Evolutionary conservation across 2,888 invertebrate genomes (phyloP).

Genomic region (Diabrotica balteata): DNA sequence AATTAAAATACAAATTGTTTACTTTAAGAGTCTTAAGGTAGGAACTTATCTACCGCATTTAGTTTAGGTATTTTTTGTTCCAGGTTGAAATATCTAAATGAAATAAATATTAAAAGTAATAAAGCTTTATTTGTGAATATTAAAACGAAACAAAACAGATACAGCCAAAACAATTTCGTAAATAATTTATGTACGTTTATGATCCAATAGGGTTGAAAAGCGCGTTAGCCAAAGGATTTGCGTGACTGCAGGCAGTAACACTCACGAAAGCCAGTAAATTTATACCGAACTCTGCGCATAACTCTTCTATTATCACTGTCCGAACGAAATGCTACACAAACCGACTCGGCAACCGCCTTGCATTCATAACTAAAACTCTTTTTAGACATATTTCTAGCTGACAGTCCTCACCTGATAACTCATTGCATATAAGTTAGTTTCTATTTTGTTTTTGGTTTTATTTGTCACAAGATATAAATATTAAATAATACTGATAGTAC

Average conservation of each 20-base stretch:
- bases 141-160: too few species aligned
- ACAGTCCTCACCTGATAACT: slow-evolving; percentile 19
- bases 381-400: slow-evolving; percentile 39
- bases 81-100: too few species aligned
- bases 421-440: slow-evolving; percentile 11
- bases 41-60: too few species aligned
- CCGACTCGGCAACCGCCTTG: slow-evolving; percentile 38
- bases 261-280: slow-evolving; percentile 57
- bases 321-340: slow-evolving; percentile 54
- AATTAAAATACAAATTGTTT: too few species aligned
- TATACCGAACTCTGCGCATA: slow-evolving; percentile 54
- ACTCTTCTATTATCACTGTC: slow-evolving; percentile 59
- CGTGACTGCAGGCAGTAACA: slow-evolving; percentile 56
- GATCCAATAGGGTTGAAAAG: slow-evolving; percentile 22
- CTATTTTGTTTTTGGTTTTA: neutral
- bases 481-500: too few species aligned
- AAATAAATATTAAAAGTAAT: too few species aligned
- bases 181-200: slow-evolving; percentile 1
- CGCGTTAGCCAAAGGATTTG: slow-evolving; percentile 38
- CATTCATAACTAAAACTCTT: slow-evolving; percentile 40
- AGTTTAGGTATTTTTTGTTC: too few species aligned
- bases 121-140: too few species aligned
- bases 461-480: too few species aligned
- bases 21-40: too few species aligned
- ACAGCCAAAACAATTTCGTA: too few species aligned